phyloP scores from a whole-genome alignment of 2,113 vertebrate species.

The Procavia capensis region DNA sequence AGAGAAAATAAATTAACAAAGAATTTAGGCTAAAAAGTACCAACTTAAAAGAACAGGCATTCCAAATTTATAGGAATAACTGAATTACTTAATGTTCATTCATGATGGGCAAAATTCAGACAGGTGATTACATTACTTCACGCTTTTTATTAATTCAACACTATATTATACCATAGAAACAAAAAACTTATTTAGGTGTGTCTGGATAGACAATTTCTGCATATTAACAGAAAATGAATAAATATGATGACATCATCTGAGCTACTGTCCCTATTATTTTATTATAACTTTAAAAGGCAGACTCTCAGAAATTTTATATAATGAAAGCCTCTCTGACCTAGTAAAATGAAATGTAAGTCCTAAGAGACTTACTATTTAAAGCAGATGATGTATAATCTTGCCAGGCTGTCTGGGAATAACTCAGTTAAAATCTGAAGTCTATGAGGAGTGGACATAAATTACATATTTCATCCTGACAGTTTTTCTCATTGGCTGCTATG shows the following conservation, averaged over 20 bases:
- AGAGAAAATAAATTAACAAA: background rate
- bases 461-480: conserved; percentile 25
- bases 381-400: conserved; percentile 67
- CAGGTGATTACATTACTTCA: conserved; percentile 66
- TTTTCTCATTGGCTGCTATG: background rate
- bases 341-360: conserved; percentile 74
- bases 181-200: conserved; percentile 59
- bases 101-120: conserved; percentile 71
- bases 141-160: conserved; percentile 74
- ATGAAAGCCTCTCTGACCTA: conserved; percentile 75
- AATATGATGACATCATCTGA: conserved; percentile 71
- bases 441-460: background rate
- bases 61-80: conserved; percentile 69
- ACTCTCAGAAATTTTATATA: conserved; percentile 73
- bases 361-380: conserved; percentile 69
- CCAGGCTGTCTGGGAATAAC: conserved; percentile 67
- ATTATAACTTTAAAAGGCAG: conserved; percentile 73
- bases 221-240: conserved; percentile 74
- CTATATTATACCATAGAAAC: conserved; percentile 70
- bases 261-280: conserved; percentile 68
- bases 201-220: conserved; percentile 33
- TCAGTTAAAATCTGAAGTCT: conserved; percentile 46
- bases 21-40: conserved; percentile 53
- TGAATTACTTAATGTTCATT: conserved; percentile 72
- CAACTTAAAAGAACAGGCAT: conserved; percentile 54